Evolutionary conservation across 2,113 vertebrate genomes (phyloP), one percentile per base, ranked within the genome.

Genomic region (Anguilla japonica): DNA sequence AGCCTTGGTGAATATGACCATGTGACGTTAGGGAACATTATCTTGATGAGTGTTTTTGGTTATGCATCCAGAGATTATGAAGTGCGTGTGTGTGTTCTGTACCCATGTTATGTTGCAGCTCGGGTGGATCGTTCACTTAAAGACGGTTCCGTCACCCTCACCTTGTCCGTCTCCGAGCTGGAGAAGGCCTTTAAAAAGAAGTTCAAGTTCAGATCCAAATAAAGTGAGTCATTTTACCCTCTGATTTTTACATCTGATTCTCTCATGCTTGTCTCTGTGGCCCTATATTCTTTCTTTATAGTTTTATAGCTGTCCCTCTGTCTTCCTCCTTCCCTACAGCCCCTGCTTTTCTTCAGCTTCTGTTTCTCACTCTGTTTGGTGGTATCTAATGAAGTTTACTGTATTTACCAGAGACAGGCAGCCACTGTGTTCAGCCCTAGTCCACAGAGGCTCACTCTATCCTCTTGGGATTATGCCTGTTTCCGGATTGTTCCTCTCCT

Each of bases 161-260:
- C 94, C 86, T 46, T 94, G 91, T 97, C 96, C 63, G 94, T 96
- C 88, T 89, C 91, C 63, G 96, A 96, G 91, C 93, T 94, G 95
- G 96, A 98, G 91, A 92, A 93, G 53, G 90, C 95, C 94, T 96
- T 88, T 56, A 94, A 94, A 89, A 96, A 94, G 92, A 95, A 95
- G 91, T 96, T 95, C 95, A 95, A 95, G 93, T 92, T 87, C 87
- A 88, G 94, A 89, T 94, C 94, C 91, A 97, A 97, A 96, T 96
- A 96, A 91, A 95, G 88, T 92, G 87, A 89, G 41, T 16, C 0
- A 2, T 41, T 63, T n/a, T 39, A 83, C 78, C 87, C 80, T 26
- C 89, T n/a, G n/a, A n/a, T n/a, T n/a, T n/a, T n/a, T n/a, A n/a
- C 92, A 87, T 90, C 82, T 87, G 75, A 89, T 91, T 75, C 18